Evolutionary conservation across 1,140 invertebrate species (phyloP), one percentile per base, ranked within the genome.

Genomic region (Hycleus cichorii): DNA sequence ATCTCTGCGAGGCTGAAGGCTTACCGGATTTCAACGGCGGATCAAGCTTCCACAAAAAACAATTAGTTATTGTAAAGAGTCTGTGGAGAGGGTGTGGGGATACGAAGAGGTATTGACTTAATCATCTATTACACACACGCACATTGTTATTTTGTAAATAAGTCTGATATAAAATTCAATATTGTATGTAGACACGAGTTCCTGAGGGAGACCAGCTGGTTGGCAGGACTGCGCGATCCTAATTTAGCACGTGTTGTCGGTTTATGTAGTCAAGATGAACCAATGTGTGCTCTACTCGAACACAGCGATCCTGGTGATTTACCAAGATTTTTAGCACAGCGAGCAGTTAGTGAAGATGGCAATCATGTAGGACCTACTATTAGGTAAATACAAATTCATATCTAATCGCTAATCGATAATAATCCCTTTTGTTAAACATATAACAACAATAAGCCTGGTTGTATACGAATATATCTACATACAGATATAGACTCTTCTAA

Each of bases 251-350:
- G 87, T 51, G 86, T 94, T 47, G 79, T 93, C 3, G 91, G 89
- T 1, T 77, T 93, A 42, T 91, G 90, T 67, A 81, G 78, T 55
- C 81, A 87, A 52, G 87, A 91, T 55, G 89, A 92, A 66, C 91
- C 91, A 0, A 83, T 89, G 56, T 90, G 88, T 73, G 85, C 91
- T 62, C 82, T 94, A 3, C 84, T 93, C 53, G 91, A 95, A 72
- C 90, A 92, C 71, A 87, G 89, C 57, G 88, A 91, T 69, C 82
- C 86, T 39, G 89, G 90, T 3, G 90, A 93, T 72, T 79, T 95
- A 12, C 88, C 90, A 51, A 84, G 84, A 58, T 92, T 92, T 72
- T 76, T 91, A 32, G 75, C 78, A 52, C 75, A 76, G 45, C 56
- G 65, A 48, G 68, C 68, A 26, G 64, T 61, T 12, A 60, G 51